Conservation (phyloP, 1,140 invertebrate genomes). For the Zelostemma sp. region DNA sequence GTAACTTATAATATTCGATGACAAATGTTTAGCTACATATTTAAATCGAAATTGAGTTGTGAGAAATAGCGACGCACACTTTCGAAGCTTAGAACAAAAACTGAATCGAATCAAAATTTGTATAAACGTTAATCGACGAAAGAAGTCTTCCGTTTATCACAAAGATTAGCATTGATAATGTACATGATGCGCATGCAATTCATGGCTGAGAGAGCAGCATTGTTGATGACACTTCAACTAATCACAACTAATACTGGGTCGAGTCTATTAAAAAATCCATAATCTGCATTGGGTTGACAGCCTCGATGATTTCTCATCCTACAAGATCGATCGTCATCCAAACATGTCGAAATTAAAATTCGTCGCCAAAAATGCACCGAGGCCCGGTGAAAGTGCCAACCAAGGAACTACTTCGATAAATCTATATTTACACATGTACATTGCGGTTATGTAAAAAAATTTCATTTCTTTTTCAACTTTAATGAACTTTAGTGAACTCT, state of each 20-base stretch:
- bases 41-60: no score
- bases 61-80: no score
- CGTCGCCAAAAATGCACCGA: no score
- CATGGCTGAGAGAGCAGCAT: not conserved
- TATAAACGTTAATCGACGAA: not conserved
- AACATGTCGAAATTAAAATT: slow-evolving; percentile 1
- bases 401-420: slow-evolving; percentile 23
- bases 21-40: no score
- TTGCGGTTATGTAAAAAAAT: not conserved
- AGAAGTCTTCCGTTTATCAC: not conserved
- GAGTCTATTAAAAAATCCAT: slow-evolving; percentile 32
- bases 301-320: not conserved
- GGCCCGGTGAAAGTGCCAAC: slow-evolving; percentile 5
- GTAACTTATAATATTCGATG: no score
- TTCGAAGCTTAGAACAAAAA: no score
- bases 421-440: slow-evolving; percentile 24
- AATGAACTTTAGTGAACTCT: no score
- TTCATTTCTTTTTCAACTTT: no score
- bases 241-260: slow-evolving; percentile 35
- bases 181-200: not conserved
- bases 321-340: slow-evolving; percentile 2
- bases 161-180: slow-evolving; percentile 13
- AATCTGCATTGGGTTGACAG: not conserved
- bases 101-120: no score
- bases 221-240: slow-evolving; percentile 13